Conservation (phyloP, 2,113 vertebrate species). For the Python bivittatus region DNA sequence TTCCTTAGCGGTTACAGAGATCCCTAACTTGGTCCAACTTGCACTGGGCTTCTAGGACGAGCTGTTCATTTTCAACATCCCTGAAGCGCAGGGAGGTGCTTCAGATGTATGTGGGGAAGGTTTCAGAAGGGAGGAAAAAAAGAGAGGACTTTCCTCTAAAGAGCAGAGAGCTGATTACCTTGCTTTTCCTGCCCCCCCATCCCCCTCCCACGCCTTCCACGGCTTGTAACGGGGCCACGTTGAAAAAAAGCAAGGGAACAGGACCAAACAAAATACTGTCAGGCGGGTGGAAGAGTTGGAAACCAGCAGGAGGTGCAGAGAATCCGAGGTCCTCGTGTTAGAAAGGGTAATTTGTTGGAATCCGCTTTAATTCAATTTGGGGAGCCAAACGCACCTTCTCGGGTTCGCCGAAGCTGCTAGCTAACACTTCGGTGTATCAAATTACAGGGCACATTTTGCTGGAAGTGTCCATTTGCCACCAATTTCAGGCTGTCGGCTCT, state of each 20-base stretch:
- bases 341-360: background rate
- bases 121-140: background rate
- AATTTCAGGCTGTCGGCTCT: background rate
- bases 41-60: background rate
- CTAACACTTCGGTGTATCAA: constrained; percentile 13
- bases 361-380: constrained; percentile 9
- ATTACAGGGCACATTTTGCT: background rate
- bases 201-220: background rate
- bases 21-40: too few species aligned
- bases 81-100: too few species aligned
- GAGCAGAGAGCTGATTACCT: background rate
- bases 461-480: constrained; percentile 23
- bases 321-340: background rate
- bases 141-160: background rate
- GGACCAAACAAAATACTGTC: background rate
- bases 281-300: background rate
- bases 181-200: background rate
- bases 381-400: background rate
- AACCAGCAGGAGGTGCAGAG: background rate
- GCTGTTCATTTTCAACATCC: background rate
- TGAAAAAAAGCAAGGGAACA: background rate
- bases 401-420: background rate
- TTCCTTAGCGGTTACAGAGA: background rate
- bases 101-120: background rate
- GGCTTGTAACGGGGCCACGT: too few species aligned